Base-by-base conservation (phyloP, 2,113 vertebrate genomes). In the Potamarius usumacintae region DNA sequence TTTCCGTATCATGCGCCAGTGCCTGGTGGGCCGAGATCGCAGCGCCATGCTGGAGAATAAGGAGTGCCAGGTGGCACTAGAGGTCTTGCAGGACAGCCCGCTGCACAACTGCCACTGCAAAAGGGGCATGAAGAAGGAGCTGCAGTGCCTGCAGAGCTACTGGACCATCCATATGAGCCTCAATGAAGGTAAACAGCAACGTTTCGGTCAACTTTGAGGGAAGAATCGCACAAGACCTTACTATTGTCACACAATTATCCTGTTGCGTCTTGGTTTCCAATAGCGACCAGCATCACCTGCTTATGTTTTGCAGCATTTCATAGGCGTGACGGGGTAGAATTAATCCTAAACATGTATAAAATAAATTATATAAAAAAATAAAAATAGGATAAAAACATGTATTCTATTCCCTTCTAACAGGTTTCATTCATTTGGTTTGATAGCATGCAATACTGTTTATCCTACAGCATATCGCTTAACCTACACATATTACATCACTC, bases 151-250 rank as follows among this genome's bases (percentile, higher is more conserved):
- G 84, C 97, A 98, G 96, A 97, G 97, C 93, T 99, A 99, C 94
- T 99, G 98, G 98, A 98, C 97, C 91, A 98, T 99, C 80, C 97
- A 98, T 93, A 95, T 97, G 90, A 97, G 98, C 87, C 94, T 97
- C 89, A 95, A 95, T 0, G 97, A 97, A 90, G 97, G 97, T 98
- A 42, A 27, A 20, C 12, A 20, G 20, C 60, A 60, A 53, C 52
- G 42, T 87, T 86, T 86, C 52, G 17, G 60, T 83, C 60, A 77
- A 77, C 1, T 20, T 74, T 42, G 71, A 74, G 34, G 0, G 22
- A 74, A 48, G 8, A 14, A 6, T 12, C 11, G 4, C 11, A 14
- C 10, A 15, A 14, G 22, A 18, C 11, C 48, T 27, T 11, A 2
- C 20, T 14, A 77, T 55, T 78, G 52, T 52, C 12, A n/a, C 10